Conservation (phyloP, 2,888 invertebrate species). For the Anarsia innoxiella region DNA sequence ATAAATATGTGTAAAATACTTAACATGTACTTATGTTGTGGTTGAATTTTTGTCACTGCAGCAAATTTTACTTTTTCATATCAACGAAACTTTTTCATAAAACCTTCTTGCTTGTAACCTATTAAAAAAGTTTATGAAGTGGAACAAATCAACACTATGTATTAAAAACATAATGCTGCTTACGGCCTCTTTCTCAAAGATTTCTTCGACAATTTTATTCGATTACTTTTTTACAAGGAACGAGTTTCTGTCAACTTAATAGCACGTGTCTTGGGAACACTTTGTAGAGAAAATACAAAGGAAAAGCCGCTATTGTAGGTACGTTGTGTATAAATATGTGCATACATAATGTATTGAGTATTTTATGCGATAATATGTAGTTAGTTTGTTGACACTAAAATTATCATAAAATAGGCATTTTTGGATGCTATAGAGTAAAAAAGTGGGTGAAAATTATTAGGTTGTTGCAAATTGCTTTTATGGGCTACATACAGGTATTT, state of each 20-base stretch:
- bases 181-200: slow-evolving; percentile 29
- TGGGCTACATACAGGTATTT: too few species aligned
- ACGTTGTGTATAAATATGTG: slow-evolving; percentile 29
- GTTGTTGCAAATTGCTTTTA: too few species aligned
- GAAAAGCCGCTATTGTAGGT: too few species aligned
- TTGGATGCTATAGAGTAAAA: not conserved
- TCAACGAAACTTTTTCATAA: too few species aligned
- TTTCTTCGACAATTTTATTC: slow-evolving; percentile 23
- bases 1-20: too few species aligned
- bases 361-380: slow-evolving; percentile 30
- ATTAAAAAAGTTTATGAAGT: too few species aligned
- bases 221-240: slow-evolving; percentile 29
- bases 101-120: too few species aligned
- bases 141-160: too few species aligned
- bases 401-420: not conserved
- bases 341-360: slow-evolving; percentile 40
- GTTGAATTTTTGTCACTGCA: too few species aligned
- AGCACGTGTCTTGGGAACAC: slow-evolving; percentile 31
- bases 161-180: slow-evolving; percentile 15
- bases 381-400: slow-evolving; percentile 9
- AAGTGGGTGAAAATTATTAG: not conserved
- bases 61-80: too few species aligned
- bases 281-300: slow-evolving; percentile 35
- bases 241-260: slow-evolving; percentile 26
- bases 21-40: too few species aligned